A percentile compares a stretch with the other conserved stretches of the same genome.
Evolutionary conservation across 2,888 invertebrate species (phyloP).

Genomic region (Mallateleia sp.): DNA sequence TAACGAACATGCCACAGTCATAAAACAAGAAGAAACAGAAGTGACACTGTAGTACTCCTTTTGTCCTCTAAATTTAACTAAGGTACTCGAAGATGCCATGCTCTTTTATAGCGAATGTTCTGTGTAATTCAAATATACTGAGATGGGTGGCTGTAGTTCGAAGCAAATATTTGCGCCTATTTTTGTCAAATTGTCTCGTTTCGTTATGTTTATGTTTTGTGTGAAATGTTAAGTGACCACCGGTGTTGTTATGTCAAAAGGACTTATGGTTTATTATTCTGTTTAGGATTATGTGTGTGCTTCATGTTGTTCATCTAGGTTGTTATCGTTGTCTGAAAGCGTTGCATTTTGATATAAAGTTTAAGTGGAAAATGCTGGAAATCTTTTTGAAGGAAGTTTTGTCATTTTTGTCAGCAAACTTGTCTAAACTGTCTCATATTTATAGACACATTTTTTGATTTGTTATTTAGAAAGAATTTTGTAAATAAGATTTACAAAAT

Average conservation of each 20-base stretch:
- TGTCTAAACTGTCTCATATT: no score
- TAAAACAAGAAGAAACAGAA: slow-evolving; percentile 64
- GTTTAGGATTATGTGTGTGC: slow-evolving; percentile 1
- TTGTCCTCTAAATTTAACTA: slow-evolving; percentile 66
- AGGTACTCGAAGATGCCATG: slow-evolving; percentile 45
- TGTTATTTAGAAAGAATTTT: no score
- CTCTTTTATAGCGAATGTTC: slow-evolving; percentile 53
- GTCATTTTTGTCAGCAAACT: no score
- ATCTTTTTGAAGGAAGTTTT: no score
- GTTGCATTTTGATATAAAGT: no score
- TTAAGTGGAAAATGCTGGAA: no score
- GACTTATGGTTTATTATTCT: background rate
- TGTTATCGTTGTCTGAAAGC: no score
- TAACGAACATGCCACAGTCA: slow-evolving; percentile 58
- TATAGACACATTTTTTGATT: no score
- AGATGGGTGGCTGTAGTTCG: slow-evolving; percentile 19
- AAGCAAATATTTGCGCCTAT: slow-evolving; percentile 44
- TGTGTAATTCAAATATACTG: slow-evolving; percentile 41
- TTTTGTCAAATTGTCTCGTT: slow-evolving; percentile 50
- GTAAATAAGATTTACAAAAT: no score
- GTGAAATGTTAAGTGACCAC: slow-evolving; percentile 32
- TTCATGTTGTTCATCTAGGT: no score
- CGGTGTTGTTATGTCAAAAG: slow-evolving; percentile 24
- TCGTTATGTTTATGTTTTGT: slow-evolving; percentile 43
- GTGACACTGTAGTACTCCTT: slow-evolving; percentile 55